phyloP scores from a whole-genome alignment of 1,140 invertebrate species.

The Drosophila orosa region DNA sequence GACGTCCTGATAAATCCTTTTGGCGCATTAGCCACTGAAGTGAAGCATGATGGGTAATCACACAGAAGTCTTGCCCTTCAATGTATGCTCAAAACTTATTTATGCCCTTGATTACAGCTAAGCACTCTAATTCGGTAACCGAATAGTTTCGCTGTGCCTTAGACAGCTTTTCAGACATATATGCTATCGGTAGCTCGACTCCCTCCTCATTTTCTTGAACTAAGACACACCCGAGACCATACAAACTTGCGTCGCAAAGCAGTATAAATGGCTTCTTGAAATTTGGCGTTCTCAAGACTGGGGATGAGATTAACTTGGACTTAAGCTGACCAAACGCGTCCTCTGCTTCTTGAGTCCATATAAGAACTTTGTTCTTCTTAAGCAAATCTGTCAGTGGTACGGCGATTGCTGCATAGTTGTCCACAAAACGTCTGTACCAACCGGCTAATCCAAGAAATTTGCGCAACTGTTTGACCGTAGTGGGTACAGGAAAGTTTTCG shows the following conservation, averaged over 20 bases:
- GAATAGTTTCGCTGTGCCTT: constrained; percentile 51
- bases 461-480: too few species aligned
- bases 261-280: constrained; percentile 36
- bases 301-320: too few species aligned
- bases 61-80: constrained; percentile 27
- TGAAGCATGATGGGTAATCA: constrained; percentile 39
- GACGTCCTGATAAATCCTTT: constrained; percentile 32
- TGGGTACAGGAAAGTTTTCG: too few species aligned
- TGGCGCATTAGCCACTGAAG: constrained; percentile 44
- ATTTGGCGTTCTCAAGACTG: too few species aligned
- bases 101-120: constrained; percentile 31
- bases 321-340: constrained; percentile 13
- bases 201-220: constrained; percentile 31
- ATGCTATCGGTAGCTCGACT: constrained; percentile 39
- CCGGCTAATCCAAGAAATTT: too few species aligned
- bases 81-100: constrained; percentile 37
- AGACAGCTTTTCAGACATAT: too few species aligned
- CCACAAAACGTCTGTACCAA: neutral
- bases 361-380: constrained; percentile 19
- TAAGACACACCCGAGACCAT: constrained; percentile 28
- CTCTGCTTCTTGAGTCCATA: neutral
- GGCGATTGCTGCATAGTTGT: constrained; percentile 46
- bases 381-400: constrained; percentile 31
- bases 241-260: constrained; percentile 41
- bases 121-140: constrained; percentile 47